Base-by-base conservation (phyloP, 1,140 invertebrate genomes). In the Eupeodes corollae region DNA sequence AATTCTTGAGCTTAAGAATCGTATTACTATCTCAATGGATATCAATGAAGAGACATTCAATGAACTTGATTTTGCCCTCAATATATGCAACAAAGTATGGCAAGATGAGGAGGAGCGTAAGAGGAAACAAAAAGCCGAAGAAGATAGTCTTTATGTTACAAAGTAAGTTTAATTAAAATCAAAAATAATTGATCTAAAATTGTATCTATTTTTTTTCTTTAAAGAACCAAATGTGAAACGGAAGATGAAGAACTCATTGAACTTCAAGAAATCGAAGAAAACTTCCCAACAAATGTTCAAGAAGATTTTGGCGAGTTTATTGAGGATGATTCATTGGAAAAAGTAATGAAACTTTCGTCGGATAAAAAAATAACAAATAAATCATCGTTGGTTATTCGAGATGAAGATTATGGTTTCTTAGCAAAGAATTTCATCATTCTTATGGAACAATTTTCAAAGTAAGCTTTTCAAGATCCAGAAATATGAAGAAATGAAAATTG, bases 121-220 rank as follows among this genome's bases (percentile, higher is more conserved):
- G 18, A 76, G 82, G 52, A 72, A 73, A 52, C 77, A 79, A 52
- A 78, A 84, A 51, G 73, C 75, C 32, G 84, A 89, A 55, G 80
- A 88, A 46, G 83, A 89, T 42, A 84, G 79, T 55, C 63, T 95
- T 10, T 97, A 90, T 69, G 79, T 82, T 47, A 87, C 80, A 30
- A 90, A 85, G 73, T 26, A 26, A 5, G 21, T 26, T 26, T 8
- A 26, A 26, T 26, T 26, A 26, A 26, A 26, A 3, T 26, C 8
- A n/a, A n/a, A n/a, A n/a, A n/a, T 26, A 8, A 26, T 5, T 26
- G 8, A 26, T 8, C 21, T 5, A 26, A 26, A 26, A 5, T 26
- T 5, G 8, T 26, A 26, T 26, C 21, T n/a, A 26, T 26, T 26
- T 26, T 26, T 8, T 26, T 26, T 26, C 3, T 5, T 26, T 26